Base-by-base conservation (phyloP, 2,113 vertebrate species). In the Isurus oxyrinchus region DNA sequence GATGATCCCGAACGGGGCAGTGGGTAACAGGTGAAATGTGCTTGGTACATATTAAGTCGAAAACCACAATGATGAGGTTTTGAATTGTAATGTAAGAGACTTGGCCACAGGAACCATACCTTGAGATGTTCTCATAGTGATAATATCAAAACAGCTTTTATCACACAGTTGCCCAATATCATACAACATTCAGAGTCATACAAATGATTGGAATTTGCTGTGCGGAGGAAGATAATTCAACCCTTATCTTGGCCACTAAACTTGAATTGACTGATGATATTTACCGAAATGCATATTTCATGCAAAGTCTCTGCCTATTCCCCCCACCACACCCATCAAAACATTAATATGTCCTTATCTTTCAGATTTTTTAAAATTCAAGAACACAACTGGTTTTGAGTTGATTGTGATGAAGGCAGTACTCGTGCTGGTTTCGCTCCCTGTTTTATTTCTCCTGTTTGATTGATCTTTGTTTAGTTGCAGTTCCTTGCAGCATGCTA, bases 41-140 rank as follows among this genome's bases (percentile, higher is more conserved):
- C 69, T 91, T 95, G 61, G 21, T 69, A 49, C 14, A 95, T 69
- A 40, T 95, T 44, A 25, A 95, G 40, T 67, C 63, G 63, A 63
- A 95, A 67, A 95, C 93, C 93, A 66, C 93, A 95, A 44, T 67
- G 59, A 95, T 95, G 40, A 67, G 40, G 93, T 95, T 95, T 67
- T 95, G 93, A 95, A 69, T 95, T 8, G 25, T 25, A 49, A 40
- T 95, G 63, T 49, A 69, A 59, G n/a, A 27, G 63, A 40, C 21
- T 67, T 95, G 91, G 59, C 93, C 93, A 95, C 93, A 95, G 63
- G 63, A 95, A 95, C 93, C 93, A 95, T 95, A 67, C 40, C 19
- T 19, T 69, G 93, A 67, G 40, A 95, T 27, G 44, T 67, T 95
- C 40, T 95, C 63, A 49, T 49, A 95, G 93, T 67, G 93, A 95